Evolutionary conservation across 2,113 vertebrate species (phyloP).

Genomic region (Gambusia affinis): DNA sequence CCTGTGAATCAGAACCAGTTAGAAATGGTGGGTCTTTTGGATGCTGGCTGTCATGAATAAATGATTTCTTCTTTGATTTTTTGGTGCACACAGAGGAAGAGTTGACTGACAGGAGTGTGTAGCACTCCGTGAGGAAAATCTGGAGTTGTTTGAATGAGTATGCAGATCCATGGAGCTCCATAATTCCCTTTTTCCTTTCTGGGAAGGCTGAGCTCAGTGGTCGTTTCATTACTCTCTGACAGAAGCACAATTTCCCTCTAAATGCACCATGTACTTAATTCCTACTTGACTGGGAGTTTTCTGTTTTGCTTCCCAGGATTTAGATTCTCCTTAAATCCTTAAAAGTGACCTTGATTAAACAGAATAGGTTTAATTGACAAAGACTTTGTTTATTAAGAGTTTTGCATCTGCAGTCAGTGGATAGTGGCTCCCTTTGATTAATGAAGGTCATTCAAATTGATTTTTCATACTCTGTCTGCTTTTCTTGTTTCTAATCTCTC

Average conservation of each 20-base stretch:
- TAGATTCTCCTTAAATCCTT: background rate
- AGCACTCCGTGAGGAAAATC: slow-evolving; percentile 39
- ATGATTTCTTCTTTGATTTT: slow-evolving; percentile 69
- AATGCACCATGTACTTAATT: slow-evolving; percentile 6
- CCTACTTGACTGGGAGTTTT: background rate
- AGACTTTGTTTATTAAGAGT: background rate
- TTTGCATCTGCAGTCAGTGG: background rate
- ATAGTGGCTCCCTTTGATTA: background rate
- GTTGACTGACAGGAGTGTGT: slow-evolving; percentile 66
- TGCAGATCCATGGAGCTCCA: slow-evolving; percentile 56
- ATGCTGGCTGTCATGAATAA: slow-evolving; percentile 73
- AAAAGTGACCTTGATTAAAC: background rate
- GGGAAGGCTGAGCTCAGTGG: slow-evolving; percentile 29
- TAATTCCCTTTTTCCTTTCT: slow-evolving; percentile 30
- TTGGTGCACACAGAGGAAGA: slow-evolving; percentile 38
- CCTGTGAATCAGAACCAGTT: slow-evolving; percentile 56
- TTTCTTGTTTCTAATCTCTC: background rate
- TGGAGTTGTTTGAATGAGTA: slow-evolving; percentile 49
- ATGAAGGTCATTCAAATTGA: background rate
- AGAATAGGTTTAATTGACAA: background rate
- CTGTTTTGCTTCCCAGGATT: background rate
- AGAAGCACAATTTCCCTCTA: slow-evolving; percentile 11
- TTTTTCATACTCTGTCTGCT: background rate
- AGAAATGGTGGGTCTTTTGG: slow-evolving; percentile 59
- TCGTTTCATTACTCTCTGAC: slow-evolving; percentile 19